Conservation (phyloP, 2,113 vertebrate genomes). For the Nerophis lumbriciformis region DNA sequence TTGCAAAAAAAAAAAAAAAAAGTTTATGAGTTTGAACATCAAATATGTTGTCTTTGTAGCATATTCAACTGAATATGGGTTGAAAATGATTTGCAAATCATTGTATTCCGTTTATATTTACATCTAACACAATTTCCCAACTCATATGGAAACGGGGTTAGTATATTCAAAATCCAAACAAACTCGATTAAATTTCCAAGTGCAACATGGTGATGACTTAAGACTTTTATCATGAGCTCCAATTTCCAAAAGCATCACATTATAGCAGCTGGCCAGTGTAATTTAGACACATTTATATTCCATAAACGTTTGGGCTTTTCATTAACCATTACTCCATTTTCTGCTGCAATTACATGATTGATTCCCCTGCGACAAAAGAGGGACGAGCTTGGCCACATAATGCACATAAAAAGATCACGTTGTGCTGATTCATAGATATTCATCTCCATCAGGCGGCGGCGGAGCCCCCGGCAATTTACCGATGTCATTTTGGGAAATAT, state of each 20-base stretch:
- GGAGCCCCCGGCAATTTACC: conserved; percentile 13
- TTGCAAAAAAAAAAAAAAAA: too few relatives aligned
- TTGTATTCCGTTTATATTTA: too few relatives aligned
- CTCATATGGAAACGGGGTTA: too few relatives aligned
- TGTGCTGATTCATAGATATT: conserved; percentile 28
- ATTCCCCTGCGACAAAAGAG: not conserved
- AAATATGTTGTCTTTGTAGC: too few relatives aligned
- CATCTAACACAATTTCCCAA: too few relatives aligned
- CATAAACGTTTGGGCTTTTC: conserved; percentile 15
- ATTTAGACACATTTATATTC: conserved; percentile 13
- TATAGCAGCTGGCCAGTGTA: conserved; percentile 4
- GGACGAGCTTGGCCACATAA: conserved; percentile 7
- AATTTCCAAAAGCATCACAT: conserved; percentile 2
- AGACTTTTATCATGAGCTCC: not conserved
- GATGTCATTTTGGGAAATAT: conserved; percentile 36
- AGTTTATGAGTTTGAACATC: too few relatives aligned
- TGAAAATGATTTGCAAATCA: too few relatives aligned
- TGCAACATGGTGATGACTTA: too few relatives aligned
- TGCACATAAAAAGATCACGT: conserved; percentile 8
- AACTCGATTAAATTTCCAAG: too few relatives aligned
- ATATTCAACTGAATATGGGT: too few relatives aligned
- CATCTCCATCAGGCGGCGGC: conserved; percentile 7
- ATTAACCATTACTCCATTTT: conserved; percentile 7
- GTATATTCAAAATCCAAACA: too few relatives aligned
- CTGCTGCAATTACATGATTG: conserved; percentile 17